Base-by-base conservation (phyloP, 2,888 invertebrate genomes). In the Polydrusus pterygomalis region DNA sequence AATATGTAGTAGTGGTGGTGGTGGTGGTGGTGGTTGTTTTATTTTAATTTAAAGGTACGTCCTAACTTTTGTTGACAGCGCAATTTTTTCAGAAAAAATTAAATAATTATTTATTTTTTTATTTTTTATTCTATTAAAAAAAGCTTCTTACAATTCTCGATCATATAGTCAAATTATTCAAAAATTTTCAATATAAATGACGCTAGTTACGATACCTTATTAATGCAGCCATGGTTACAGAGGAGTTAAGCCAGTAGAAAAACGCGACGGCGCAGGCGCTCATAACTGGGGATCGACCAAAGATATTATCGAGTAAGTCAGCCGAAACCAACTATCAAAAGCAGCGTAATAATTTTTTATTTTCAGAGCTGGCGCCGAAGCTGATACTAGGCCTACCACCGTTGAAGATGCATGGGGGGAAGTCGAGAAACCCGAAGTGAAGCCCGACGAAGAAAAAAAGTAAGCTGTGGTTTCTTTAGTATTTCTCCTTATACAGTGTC, bases 221-320 rank as follows among this genome's bases (percentile, higher is more conserved):
- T 86, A 88, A 87, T 87, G 86, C 86, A 88, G 88, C 87, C 87
- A 87, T 88, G 87, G 86, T 89, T 90, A 87, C 89, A 91, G 91
- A 85, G 97, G 97, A 84, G 93, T 97, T 79, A 97, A 97, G 89
- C 92, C 97, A 79, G 92, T 96, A 83, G 97, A 97, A 88, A 98
- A 98, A 89, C 94, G 96, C 81, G 97, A 98, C 84, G 98, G 97
- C 82, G 95, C 93, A 87, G 98, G 97, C 80, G 94, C 97, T 81
- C 96, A 96, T 88, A 98, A 98, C 90, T 98, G 98, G 97, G 97
- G 97, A 83, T 95, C 95, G 80, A 92, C 95, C 83, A 95, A 95
- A 89, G 97, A 97, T 87, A 96, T 97, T 83, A 92, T 97, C 83
- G 96, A 94, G 91, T 92, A 89, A 91, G 91, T 85, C 74, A 68